Evolutionary conservation across 2,113 vertebrate genomes (phyloP).

Genomic region (Spheniscus mendiculus): DNA sequence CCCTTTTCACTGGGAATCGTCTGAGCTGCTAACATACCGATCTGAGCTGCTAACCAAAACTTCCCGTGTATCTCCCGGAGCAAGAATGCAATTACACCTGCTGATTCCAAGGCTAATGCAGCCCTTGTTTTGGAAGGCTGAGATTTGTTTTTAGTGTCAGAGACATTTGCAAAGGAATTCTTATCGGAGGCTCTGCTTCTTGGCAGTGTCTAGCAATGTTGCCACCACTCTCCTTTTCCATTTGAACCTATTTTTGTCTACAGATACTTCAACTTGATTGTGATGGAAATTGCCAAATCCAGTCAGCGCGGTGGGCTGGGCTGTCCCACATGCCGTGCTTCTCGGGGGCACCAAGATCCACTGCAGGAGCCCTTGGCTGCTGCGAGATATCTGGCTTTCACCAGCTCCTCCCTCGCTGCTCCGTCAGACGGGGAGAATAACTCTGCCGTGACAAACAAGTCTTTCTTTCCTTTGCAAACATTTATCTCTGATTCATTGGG

Average conservation of each 20-base stretch:
- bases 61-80: neutral
- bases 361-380: neutral
- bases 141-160: neutral
- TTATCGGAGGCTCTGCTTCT: neutral
- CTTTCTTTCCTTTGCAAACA: neutral
- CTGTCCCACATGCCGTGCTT: neutral
- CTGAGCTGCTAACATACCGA: neutral
- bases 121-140: neutral
- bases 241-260: neutral
- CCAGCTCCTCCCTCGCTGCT: neutral
- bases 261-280: neutral
- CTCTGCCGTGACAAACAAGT: neutral
- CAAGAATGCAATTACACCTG: neutral
- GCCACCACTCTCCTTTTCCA: neutral
- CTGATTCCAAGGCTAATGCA: neutral
- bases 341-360: rapidly evolving
- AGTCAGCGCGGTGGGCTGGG: neutral
- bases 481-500: conserved; percentile 32
- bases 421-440: neutral
- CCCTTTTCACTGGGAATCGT: neutral
- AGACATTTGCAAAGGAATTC: neutral
- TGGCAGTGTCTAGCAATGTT: rapidly evolving
- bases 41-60: neutral
- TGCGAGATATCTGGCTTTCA: neutral
- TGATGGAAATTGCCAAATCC: neutral